Conservation (phyloP, 2,888 invertebrate species). For the Nineta flava region DNA sequence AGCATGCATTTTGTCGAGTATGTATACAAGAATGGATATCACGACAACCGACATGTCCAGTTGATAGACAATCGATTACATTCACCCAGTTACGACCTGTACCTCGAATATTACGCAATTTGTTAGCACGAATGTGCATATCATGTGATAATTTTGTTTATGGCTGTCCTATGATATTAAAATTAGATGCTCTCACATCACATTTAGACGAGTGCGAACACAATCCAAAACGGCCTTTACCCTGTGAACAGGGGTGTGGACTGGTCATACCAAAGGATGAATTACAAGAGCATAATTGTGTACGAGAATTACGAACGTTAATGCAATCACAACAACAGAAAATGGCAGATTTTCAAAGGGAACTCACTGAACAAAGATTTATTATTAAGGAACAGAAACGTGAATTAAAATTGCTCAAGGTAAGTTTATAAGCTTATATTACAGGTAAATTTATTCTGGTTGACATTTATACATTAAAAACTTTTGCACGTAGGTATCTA, state of each 20-base stretch:
- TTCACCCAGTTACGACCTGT: conserved; percentile 81
- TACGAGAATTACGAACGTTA: conserved; percentile 68
- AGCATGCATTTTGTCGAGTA: conserved; percentile 87
- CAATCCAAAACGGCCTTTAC: conserved; percentile 86
- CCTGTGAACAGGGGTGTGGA: conserved; percentile 88
- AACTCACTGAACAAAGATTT: conserved; percentile 70
- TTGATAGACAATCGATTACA: conserved; percentile 81
- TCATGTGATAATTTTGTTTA: conserved; percentile 81
- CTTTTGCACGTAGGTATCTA: neutral
- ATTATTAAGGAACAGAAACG: conserved; percentile 80
- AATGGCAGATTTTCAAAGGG: conserved; percentile 71
- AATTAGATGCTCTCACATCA: conserved; percentile 68
- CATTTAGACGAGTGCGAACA: conserved; percentile 86
- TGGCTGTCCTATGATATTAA: conserved; percentile 72
- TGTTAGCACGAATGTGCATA: conserved; percentile 76
- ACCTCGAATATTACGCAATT: conserved; percentile 82
- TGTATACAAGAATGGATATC: conserved; percentile 94
- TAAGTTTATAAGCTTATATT: conserved; percentile 19
- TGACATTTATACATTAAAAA: neutral
- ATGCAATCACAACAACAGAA: conserved; percentile 79
- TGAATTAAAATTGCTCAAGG: conserved; percentile 76
- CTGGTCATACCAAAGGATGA: conserved; percentile 91
- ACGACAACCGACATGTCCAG: conserved; percentile 85
- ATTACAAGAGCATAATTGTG: conserved; percentile 85
- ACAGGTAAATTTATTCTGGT: no score